Base-by-base conservation (phyloP, 2,888 invertebrate species). In the Sclerodermus sp. region DNA sequence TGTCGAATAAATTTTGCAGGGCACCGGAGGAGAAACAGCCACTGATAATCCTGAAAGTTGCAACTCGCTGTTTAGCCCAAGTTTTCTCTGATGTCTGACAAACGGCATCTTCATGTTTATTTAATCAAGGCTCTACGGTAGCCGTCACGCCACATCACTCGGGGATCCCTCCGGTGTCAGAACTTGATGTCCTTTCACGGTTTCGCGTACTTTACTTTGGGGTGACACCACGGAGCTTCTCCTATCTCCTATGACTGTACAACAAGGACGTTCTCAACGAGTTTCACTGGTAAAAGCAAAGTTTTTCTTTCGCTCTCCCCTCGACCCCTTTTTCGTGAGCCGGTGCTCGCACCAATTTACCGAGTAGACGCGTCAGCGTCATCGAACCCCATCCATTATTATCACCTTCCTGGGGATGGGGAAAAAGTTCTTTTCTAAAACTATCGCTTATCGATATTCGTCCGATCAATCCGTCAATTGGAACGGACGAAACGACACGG, bases 61-160 rank as follows among this genome's bases (percentile, higher is more conserved):
- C 34, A 18, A 23, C 32, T 18, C 17, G 14, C 32, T 29, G 34
- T 39, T 12, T 31, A 38, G 45, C 23, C 8, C 4, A 23, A 23
- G 23, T 23, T 23, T 23, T 23, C 23, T 23, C 4, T 34, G 43
- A 49, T 45, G 45, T 50, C 51, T 53, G 53, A 66, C 63, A 49
- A 49, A 54, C 54, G 47, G 53, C 51, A 55, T 58, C 62, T 64
- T 64, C 58, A 58, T 65, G 66, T 64, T 64, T 64, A 64, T 64
- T 64, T 64, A 66, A 64, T 64, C 64, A 56, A 58, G 57, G 55
- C 57, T 58, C 66, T 48, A 48, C 53, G 63, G 44, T 56, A 51
- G 59, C 56, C 51, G 59, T 63, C 63, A 60, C 57, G 54, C 51
- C 47, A 45, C 54, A 47, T 37, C 45, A 31, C 49, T 38, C 43